Evolutionary conservation across 2,113 vertebrate species (phyloP).

Genomic region (Ptychochromis oligacanthus): DNA sequence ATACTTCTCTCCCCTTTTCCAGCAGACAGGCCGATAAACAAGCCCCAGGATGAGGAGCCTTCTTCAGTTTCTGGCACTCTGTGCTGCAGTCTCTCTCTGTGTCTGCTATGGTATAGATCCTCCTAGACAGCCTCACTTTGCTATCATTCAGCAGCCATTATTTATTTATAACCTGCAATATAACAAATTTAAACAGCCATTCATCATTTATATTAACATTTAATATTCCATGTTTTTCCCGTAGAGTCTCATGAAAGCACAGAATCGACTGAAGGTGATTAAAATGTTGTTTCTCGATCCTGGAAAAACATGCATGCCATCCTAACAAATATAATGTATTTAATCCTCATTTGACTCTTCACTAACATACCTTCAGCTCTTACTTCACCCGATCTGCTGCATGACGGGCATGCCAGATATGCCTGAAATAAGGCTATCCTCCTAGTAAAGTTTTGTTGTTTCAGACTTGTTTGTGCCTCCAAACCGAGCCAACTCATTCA

Average conservation of each 20-base stretch:
- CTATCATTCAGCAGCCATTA: neutral
- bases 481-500: conserved; percentile 76
- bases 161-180: neutral
- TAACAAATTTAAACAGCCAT: neutral
- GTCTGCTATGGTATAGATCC: conserved; percentile 66
- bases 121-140: neutral
- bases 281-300: conserved; percentile 37
- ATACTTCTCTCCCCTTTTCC: conserved; percentile 21
- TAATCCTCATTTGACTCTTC: neutral
- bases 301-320: conserved; percentile 66
- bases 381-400: neutral
- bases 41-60: conserved; percentile 65
- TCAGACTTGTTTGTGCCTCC: conserved; percentile 74
- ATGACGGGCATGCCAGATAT: neutral
- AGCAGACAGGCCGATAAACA: conserved; percentile 31
- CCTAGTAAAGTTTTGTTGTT: conserved; percentile 44
- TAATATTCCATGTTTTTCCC: conserved; percentile 64
- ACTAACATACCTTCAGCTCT: neutral
- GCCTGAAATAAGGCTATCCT: neutral
- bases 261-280: conserved; percentile 81
- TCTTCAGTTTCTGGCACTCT: conserved; percentile 65
- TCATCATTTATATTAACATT: conserved; percentile 46
- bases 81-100: conserved; percentile 60
- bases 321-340: neutral
- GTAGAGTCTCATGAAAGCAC: conserved; percentile 81